A percentile compares a stretch with the other conserved stretches of the same genome.
phyloP scores from a whole-genome alignment of 1,140 invertebrate genomes.

The Thaumatotibia leucotreta region DNA sequence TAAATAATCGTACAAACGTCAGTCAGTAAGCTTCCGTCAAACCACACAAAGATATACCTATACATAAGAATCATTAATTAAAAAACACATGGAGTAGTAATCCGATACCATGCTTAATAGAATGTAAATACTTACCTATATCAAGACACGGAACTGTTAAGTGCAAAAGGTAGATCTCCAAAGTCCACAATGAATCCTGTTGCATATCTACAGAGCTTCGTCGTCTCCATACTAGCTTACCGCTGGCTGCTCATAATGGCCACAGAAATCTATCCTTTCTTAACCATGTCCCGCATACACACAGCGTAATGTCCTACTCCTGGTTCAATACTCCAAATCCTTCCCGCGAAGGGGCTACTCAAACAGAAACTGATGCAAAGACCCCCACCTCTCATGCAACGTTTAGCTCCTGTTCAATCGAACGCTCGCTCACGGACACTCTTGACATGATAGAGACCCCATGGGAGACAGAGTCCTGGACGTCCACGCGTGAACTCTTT shows the following conservation, averaged over 20 bases:
- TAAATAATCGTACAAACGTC: too few relatives aligned
- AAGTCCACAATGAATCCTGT: constrained; percentile 42
- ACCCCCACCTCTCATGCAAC: background rate
- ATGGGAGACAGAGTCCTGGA: constrained; percentile 45
- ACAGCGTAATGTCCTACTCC: constrained; percentile 34
- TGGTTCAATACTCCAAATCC: background rate
- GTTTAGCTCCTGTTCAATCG: background rate
- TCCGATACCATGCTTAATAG: background rate
- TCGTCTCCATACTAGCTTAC: constrained; percentile 47
- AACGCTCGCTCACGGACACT: constrained; percentile 26
- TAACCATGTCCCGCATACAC: constrained; percentile 54
- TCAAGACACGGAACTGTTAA: background rate
- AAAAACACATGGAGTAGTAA: background rate
- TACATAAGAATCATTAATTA: background rate
- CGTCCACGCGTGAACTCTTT: background rate
- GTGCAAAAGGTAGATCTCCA: background rate
- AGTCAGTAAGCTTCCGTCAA: background rate
- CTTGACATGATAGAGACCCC: constrained; percentile 46
- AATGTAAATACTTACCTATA: background rate
- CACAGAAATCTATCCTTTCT: constrained; percentile 50
- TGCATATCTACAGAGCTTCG: constrained; percentile 37
- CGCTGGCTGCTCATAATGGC: constrained; percentile 56
- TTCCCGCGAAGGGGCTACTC: background rate
- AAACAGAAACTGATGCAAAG: background rate
- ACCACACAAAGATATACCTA: background rate